Base-by-base conservation (phyloP, 2,113 vertebrate species). In the Terrapene triunguis region DNA sequence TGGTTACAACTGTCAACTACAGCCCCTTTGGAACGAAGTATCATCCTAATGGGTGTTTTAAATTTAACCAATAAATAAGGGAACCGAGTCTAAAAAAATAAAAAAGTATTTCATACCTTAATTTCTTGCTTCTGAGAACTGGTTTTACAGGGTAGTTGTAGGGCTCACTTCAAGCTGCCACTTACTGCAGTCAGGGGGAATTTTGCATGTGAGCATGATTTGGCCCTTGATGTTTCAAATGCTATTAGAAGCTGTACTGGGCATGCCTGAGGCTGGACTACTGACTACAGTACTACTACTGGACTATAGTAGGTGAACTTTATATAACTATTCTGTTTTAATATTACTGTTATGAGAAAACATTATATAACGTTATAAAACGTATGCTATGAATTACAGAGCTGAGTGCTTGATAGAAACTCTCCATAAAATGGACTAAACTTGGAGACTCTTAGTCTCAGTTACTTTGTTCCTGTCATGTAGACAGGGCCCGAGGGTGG, bases 391-490 rank as follows among this genome's bases (percentile, higher is more conserved):
- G 79, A 88, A 47, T 89, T 93, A 74, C 80, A 86, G 54, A 0
- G 1, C 81, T 69, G 50, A 91, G 29, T 62, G 84, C 3, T 0
- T 1, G 48, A n/a, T 88, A 84, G 87, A 87, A 91, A 51, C 47
- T 88, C 89, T 92, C 89, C 92, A 82, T 85, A 88, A 89, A 79
- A 89, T 89, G 90, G 90, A 84, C 87, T 85, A 94, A 87, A 13
- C 65, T 7, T 24, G 42, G 83, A 53, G 85, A 94, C 93, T 95
- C 94, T 12, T 90, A 86, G 92, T 96, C 96, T 95, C 6, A 0
- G 9, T 5, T 48, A 81, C 48, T 72, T 27, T 50, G 16, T 9
- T 80, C 27, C 29, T 54, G 13, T 8, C 86, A 51, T 59, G 38
- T 13, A 78, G 88, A 27, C 55, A 82, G 50, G 69, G 93, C 17